Evolutionary conservation across 1,140 invertebrate genomes (phyloP).

Genomic region (Lordiphosa stackelbergi): DNA sequence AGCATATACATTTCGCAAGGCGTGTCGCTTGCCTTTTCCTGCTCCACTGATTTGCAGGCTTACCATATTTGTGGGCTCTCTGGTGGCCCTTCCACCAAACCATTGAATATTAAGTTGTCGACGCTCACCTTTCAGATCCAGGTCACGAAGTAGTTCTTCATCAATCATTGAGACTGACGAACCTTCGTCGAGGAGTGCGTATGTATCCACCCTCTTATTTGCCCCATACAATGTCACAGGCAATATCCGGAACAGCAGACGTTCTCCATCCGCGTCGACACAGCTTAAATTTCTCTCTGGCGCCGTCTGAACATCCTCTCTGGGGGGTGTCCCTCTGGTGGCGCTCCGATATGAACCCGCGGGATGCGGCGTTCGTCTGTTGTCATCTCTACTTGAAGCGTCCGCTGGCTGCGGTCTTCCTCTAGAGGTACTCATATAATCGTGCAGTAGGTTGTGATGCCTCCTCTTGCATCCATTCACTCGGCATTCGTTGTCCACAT

Average conservation of each 20-base stretch:
- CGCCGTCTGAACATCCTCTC: neutral
- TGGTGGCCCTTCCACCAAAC: slow-evolving; percentile 4
- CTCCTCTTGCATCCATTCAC: neutral
- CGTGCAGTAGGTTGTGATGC: neutral
- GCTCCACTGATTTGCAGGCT: slow-evolving; percentile 9
- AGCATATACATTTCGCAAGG: neutral
- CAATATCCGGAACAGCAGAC: neutral
- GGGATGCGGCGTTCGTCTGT: neutral
- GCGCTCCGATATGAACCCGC: neutral
- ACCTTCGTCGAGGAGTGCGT: slow-evolving; percentile 5
- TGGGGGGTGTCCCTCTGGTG: neutral
- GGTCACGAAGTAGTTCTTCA: neutral
- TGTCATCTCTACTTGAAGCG: neutral
- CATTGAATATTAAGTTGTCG: slow-evolving; percentile 8
- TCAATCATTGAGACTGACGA: slow-evolving; percentile 10
- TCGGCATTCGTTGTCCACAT: neutral
- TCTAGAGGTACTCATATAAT: neutral
- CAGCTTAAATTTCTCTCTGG: neutral
- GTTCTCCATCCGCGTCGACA: neutral
- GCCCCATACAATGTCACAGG: slow-evolving; percentile 1
- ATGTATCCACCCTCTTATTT: neutral
- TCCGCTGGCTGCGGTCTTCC: neutral
- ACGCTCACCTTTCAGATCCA: slow-evolving; percentile 4
- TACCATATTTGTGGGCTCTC: slow-evolving; percentile 2
- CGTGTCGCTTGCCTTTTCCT: neutral